Base-by-base conservation (phyloP, 2,888 invertebrate species). In the Spodoptera littoralis region DNA sequence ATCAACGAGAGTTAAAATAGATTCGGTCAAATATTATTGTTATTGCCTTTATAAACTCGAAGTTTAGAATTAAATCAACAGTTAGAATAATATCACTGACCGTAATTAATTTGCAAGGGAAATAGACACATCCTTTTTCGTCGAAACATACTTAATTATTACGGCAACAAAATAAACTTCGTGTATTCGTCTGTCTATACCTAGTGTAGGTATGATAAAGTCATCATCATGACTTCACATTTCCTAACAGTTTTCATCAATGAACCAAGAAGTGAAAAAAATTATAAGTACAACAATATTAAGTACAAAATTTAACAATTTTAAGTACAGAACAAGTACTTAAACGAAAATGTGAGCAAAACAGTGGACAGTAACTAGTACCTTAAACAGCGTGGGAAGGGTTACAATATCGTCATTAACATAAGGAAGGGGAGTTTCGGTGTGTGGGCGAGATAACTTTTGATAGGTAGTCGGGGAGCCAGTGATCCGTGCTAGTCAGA, bases 391-490 rank as follows among this genome's bases (percentile, higher is more conserved):
- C 22, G 42, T 22, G 13, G 36, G 8, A 58, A 67, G 61, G 72
- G 67, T 73, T 60, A 58, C 60, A 74, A 71, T 67, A 67, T 65
- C 54, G 56, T 60, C 13, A 68, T 78, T 77, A 73, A 50, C 69
- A 77, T 76, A 70, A 67, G 49, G 65, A 63, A 45, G n/a, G 60
- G 59, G 47, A 47, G 44, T 59, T 65, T 73, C 18, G 27, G 60
- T 61, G 48, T 56, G 65, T 50, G 69, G 65, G 62, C 12, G 53
- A 54, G 60, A 68, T 76, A 74, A 79, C 73, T 79, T 79, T 74
- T 76, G 74, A 73, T 71, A 70, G 70, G 65, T 52, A 58, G 59
- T 42, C 58, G 52, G 59, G 51, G 36, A 61, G 57, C 50, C 70
- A 67, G 69, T 77, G 77, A 80, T 66, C 78, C 70, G 71, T 72